phyloP scores from a whole-genome alignment of 2,113 vertebrate genomes.

The Hyla sarda region DNA sequence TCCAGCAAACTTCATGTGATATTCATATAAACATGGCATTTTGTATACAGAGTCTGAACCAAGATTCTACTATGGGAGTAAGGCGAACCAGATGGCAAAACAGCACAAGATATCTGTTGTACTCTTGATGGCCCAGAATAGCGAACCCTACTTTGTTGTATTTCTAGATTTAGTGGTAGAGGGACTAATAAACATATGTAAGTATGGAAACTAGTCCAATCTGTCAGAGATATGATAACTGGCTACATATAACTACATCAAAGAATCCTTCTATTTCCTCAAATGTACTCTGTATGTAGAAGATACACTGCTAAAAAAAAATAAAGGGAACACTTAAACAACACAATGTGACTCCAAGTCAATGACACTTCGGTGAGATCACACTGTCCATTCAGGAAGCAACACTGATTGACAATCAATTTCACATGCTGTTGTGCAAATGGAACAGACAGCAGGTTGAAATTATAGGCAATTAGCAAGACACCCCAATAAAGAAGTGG shows the following conservation, averaged over 20 bases:
- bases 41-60: conserved; percentile 77
- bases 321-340: too few species aligned
- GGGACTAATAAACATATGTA: background rate
- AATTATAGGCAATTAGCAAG: too few species aligned
- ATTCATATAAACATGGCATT: conserved; percentile 72
- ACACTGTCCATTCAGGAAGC: too few species aligned
- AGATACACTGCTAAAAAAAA: too few species aligned
- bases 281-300: too few species aligned
- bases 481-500: too few species aligned
- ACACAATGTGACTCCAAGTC: too few species aligned
- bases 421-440: too few species aligned
- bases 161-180: conserved; percentile 12
- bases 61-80: conserved; percentile 86
- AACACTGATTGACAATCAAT: too few species aligned
- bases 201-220: background rate
- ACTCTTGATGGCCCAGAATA: conserved; percentile 58
- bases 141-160: conserved; percentile 49
- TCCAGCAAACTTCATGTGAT: conserved; percentile 76
- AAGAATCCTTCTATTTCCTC: background rate
- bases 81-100: conserved; percentile 83
- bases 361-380: too few species aligned
- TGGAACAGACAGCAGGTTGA: too few species aligned
- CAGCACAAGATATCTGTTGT: conserved; percentile 65
- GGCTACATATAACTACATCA: background rate
- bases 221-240: background rate